Percentiles rank a stretch among this genome's conserved stretches.
These are phyloP conservation scores for Melipona beecheii DNA, from an alignment of 2,888 invertebrate genomes.

Conservation along the genomic window DNA sequence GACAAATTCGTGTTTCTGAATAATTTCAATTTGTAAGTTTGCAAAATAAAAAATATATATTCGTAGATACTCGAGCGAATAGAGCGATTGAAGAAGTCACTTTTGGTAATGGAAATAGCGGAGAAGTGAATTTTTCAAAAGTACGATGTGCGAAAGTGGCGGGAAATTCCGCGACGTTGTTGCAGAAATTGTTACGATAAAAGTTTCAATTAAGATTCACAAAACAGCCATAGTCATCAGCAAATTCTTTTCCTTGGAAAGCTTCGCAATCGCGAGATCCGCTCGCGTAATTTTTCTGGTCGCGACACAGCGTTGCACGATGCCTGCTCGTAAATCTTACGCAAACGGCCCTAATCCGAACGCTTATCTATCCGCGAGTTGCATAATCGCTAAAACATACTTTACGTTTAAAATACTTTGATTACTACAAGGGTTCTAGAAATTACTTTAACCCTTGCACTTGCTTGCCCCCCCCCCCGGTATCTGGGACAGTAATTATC, in stretches of 20 bases:
- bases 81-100: too few relatives aligned
- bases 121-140: too few relatives aligned
- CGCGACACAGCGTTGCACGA: background rate
- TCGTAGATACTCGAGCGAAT: too few relatives aligned
- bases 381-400: slow-evolving; percentile 24
- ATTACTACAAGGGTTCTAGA: slow-evolving; percentile 12
- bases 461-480: background rate
- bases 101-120: too few relatives aligned
- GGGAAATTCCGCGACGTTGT: too few relatives aligned
- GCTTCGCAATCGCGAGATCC: background rate
- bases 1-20: too few relatives aligned
- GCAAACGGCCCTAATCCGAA: background rate
- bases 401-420: background rate
- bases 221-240: background rate
- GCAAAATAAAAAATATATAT: too few relatives aligned
- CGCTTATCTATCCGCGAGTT: slow-evolving; percentile 4
- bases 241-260: background rate
- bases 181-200: background rate
- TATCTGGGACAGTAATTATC: slow-evolving; percentile 12
- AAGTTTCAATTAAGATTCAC: background rate
- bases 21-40: too few relatives aligned
- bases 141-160: too few relatives aligned
- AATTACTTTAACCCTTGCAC: slow-evolving; percentile 4
- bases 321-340: slow-evolving; percentile 1
- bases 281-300: background rate